These are phyloP conservation scores for Campoletis sonorensis DNA, from an alignment of 1,140 invertebrate genomes.

Conservation along the genomic window DNA sequence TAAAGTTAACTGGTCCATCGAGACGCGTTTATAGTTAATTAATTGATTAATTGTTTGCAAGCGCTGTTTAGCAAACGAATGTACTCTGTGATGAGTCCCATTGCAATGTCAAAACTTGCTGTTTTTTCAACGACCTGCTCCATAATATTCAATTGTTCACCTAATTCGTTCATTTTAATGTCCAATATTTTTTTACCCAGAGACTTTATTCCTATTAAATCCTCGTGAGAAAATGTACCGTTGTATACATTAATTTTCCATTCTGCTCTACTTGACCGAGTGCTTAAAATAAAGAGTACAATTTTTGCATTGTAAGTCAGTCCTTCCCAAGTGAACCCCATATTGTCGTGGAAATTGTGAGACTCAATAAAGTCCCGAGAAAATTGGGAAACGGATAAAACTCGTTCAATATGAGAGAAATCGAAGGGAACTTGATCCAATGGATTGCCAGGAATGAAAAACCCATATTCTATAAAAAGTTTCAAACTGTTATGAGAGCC, in stretches of 20 bases:
- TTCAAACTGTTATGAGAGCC: slow-evolving; percentile 83
- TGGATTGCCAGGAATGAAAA: slow-evolving; percentile 80
- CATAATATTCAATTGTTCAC: slow-evolving; percentile 58
- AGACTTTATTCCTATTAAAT: slow-evolving; percentile 56
- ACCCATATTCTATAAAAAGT: slow-evolving; percentile 86
- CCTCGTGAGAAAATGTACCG: slow-evolving; percentile 61
- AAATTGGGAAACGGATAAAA: slow-evolving; percentile 63
- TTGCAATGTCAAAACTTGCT: slow-evolving; percentile 64
- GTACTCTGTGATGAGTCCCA: slow-evolving; percentile 65
- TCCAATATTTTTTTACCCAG: slow-evolving; percentile 58
- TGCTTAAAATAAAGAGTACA: slow-evolving; percentile 68
- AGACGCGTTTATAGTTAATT: neutral
- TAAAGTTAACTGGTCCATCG: no score
- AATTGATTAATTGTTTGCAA: slow-evolving; percentile 42
- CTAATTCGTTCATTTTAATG: slow-evolving; percentile 59
- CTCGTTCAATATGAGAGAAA: slow-evolving; percentile 72
- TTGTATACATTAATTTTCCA: slow-evolving; percentile 69
- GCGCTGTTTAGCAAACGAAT: slow-evolving; percentile 59
- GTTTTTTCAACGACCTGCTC: slow-evolving; percentile 52
- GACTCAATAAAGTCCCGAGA: slow-evolving; percentile 77
- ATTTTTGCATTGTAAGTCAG: slow-evolving; percentile 77
- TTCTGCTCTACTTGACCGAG: slow-evolving; percentile 54
- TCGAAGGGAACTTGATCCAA: slow-evolving; percentile 79
- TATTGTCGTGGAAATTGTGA: slow-evolving; percentile 74
- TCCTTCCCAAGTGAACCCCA: slow-evolving; percentile 77